These are phyloP conservation scores for Drosophila melanica DNA, from an alignment of 1,140 invertebrate genomes.

Conservation along the genomic window DNA sequence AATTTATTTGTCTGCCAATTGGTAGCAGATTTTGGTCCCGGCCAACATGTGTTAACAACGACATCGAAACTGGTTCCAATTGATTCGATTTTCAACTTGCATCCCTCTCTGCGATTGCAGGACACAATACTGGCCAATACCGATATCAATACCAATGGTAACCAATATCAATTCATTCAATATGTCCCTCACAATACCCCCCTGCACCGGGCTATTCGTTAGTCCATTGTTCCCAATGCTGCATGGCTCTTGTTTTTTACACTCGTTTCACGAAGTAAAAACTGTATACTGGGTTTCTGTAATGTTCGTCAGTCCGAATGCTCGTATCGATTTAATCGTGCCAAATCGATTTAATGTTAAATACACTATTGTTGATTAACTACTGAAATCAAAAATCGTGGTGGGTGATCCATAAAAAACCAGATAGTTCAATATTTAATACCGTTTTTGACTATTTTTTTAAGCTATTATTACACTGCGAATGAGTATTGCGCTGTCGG, in stretches of 20 bases:
- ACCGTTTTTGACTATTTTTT: no score
- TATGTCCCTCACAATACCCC: slow-evolving; percentile 56
- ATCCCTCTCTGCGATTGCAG: slow-evolving; percentile 33
- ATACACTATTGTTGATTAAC: no score
- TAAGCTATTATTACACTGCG: no score
- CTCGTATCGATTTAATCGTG: no score
- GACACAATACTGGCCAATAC: slow-evolving; percentile 50
- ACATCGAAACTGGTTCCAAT: slow-evolving; percentile 78
- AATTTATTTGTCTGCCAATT: slow-evolving; percentile 52
- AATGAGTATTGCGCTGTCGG: no score
- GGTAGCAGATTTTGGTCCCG: slow-evolving; percentile 11
- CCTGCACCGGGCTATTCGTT: slow-evolving; percentile 48
- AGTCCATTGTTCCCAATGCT: slow-evolving; percentile 62
- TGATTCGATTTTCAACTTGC: slow-evolving; percentile 64
- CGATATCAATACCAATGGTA: slow-evolving; percentile 58
- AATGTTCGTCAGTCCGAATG: no score
- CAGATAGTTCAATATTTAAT: no score
- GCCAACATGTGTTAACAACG: slow-evolving; percentile 79
- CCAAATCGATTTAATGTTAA: no score
- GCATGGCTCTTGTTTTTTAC: slow-evolving; percentile 7
- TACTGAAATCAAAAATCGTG: no score
- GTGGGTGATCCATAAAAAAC: no score
- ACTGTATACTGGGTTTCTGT: no score
- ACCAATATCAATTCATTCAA: slow-evolving; percentile 73
- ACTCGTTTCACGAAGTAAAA: no score